phyloP scores from a whole-genome alignment of 2,888 invertebrate species.

The Ferdinandea cuprea region DNA sequence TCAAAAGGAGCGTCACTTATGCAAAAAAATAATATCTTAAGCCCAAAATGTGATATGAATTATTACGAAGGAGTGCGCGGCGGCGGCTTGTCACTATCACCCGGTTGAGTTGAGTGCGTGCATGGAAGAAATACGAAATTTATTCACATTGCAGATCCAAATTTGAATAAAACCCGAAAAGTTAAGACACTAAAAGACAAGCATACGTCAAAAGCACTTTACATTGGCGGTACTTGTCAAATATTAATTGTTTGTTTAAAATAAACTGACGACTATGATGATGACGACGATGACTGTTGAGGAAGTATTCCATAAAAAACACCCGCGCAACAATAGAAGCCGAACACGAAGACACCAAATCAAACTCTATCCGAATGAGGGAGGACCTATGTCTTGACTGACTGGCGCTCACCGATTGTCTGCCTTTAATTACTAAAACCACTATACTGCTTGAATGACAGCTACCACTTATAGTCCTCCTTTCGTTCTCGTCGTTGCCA shows the following conservation, averaged over 20 bases:
- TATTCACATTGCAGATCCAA: slow-evolving; percentile 18
- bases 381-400: slow-evolving; percentile 67
- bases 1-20: slow-evolving; percentile 48
- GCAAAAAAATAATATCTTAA: slow-evolving; percentile 19
- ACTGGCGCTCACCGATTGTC: slow-evolving; percentile 60
- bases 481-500: slow-evolving; percentile 4
- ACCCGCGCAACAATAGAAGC: slow-evolving; percentile 10
- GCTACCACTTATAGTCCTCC: slow-evolving; percentile 51
- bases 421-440: slow-evolving; percentile 66
- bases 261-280: neutral
- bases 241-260: slow-evolving; percentile 37
- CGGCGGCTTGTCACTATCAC: slow-evolving; percentile 12
- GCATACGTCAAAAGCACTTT: slow-evolving; percentile 42
- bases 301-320: slow-evolving; percentile 18
- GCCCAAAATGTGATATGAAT: slow-evolving; percentile 46
- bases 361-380: slow-evolving; percentile 63
- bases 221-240: slow-evolving; percentile 14
- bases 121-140: too few relatives aligned
- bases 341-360: slow-evolving; percentile 41
- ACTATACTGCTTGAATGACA: slow-evolving; percentile 62
- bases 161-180: slow-evolving; percentile 27
- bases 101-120: slow-evolving; percentile 40
- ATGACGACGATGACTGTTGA: neutral
- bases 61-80: slow-evolving; percentile 26
- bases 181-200: slow-evolving; percentile 11